Percentiles rank a stretch among this genome's conserved stretches.
Evolutionary conservation across 1,140 invertebrate genomes (phyloP).

Genomic region (Plutomurus gul): DNA sequence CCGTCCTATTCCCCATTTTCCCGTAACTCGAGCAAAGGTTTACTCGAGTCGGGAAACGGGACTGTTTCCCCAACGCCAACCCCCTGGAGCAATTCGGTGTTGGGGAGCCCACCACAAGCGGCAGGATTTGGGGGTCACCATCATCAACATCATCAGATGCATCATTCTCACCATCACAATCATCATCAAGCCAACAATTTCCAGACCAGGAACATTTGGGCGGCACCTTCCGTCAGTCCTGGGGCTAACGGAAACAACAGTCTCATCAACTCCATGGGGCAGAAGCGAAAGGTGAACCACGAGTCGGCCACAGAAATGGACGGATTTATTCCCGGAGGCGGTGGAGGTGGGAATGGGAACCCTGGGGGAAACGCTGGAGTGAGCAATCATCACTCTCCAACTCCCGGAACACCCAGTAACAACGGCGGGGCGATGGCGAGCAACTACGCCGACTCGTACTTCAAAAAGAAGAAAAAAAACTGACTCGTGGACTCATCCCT

Average conservation of each 20-base stretch:
- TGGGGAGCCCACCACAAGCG: conserved; percentile 51
- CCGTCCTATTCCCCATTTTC: conserved; percentile 52
- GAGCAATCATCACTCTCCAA: conserved; percentile 55
- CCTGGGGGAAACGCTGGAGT: conserved; percentile 62
- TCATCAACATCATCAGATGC: conserved; percentile 25
- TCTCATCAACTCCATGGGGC: conserved; percentile 58
- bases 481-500: conserved; percentile 45
- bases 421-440: conserved; percentile 61
- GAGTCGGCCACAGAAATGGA: conserved; percentile 42
- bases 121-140: conserved; percentile 48
- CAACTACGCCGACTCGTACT: conserved; percentile 65
- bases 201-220: conserved; percentile 51
- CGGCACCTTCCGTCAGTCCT: conserved; percentile 50
- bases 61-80: conserved; percentile 52
- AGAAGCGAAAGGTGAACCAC: conserved; percentile 61
- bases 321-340: conserved; percentile 34
- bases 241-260: conserved; percentile 37
- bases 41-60: conserved; percentile 54
- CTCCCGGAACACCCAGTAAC: conserved; percentile 62
- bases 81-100: conserved; percentile 53
- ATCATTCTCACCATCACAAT: conserved; percentile 39
- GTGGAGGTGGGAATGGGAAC: neutral
- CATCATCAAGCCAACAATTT: conserved; percentile 40
- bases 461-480: conserved; percentile 60
- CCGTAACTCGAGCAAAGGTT: conserved; percentile 44